phyloP scores from a whole-genome alignment of 2,888 invertebrate genomes.

The Pyralis farinalis region DNA sequence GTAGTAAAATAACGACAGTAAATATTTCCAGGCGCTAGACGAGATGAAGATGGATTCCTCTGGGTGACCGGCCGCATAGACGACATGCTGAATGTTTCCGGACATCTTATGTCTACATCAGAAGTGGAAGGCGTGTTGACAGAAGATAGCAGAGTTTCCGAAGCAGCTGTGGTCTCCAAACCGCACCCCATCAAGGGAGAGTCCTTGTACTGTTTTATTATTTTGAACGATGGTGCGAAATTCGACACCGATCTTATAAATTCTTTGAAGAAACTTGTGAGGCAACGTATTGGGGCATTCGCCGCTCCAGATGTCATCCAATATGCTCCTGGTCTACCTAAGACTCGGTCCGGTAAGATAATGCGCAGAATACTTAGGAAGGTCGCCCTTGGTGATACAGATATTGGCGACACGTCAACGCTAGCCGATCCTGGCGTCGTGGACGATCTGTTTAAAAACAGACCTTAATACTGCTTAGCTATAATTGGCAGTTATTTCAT shows the following conservation, averaged over 20 bases:
- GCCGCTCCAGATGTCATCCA: conserved; percentile 97
- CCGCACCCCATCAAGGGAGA: conserved; percentile 98
- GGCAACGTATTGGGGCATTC: conserved; percentile 96
- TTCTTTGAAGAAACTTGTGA: conserved; percentile 89
- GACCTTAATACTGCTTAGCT: conserved; percentile 63
- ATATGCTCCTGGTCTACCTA: conserved; percentile 95
- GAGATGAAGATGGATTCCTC: conserved; percentile 96
- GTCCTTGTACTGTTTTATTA: conserved; percentile 98
- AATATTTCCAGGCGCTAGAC: conserved; percentile 90
- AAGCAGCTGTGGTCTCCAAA: conserved; percentile 97
- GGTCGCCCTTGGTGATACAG: conserved; percentile 92
- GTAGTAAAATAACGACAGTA: no score
- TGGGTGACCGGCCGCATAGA: conserved; percentile 99
- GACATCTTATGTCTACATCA: conserved; percentile 98
- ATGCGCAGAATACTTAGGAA: conserved; percentile 97
- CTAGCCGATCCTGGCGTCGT: conserved; percentile 96
- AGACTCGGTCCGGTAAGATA: conserved; percentile 98
- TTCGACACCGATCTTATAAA: conserved; percentile 86
- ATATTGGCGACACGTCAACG: conserved; percentile 96
- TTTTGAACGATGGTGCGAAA: conserved; percentile 88
- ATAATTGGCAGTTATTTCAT: neutral
- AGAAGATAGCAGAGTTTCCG: conserved; percentile 89
- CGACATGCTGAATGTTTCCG: conserved; percentile 99
- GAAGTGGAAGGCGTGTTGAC: conserved; percentile 93
- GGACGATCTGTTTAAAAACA: conserved; percentile 87